Evolutionary conservation across 2,888 invertebrate genomes (phyloP).

Genomic region (Clunio marinus): DNA sequence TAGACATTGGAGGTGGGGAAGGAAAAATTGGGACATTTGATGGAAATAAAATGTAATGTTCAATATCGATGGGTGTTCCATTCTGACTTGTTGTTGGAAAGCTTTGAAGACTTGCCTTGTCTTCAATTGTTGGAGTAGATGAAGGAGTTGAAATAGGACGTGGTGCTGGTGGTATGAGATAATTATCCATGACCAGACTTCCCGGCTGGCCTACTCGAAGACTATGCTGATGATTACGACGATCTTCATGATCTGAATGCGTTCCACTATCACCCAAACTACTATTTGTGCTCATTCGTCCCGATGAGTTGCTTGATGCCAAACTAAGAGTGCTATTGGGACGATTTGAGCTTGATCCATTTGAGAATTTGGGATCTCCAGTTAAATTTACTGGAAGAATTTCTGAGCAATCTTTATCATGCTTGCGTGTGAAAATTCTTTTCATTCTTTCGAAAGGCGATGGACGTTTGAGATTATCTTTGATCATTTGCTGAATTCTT

Average conservation of each 20-base stretch:
- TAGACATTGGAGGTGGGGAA: constrained; percentile 12
- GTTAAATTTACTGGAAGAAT: constrained; percentile 40
- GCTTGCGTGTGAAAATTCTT: constrained; percentile 50
- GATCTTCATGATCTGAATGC: constrained; percentile 78
- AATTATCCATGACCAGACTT: constrained; percentile 55
- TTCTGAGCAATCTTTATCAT: not conserved
- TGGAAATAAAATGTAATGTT: constrained; percentile 51
- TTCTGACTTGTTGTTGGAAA: constrained; percentile 19
- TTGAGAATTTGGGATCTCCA: constrained; percentile 49
- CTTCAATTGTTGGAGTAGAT: constrained; percentile 48
- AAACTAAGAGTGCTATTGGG: constrained; percentile 66
- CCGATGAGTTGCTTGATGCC: constrained; percentile 68
- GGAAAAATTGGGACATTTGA: constrained; percentile 49
- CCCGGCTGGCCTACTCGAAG: constrained; percentile 48
- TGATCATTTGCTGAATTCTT: constrained; percentile 72
- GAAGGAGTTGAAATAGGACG: constrained; percentile 50
- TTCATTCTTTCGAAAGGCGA: constrained; percentile 75
- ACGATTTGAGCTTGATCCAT: constrained; percentile 51
- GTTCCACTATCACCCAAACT: constrained; percentile 78
- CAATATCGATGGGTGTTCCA: constrained; percentile 41
- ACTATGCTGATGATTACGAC: constrained; percentile 46
- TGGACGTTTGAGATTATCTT: constrained; percentile 68
- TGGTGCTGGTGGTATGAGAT: constrained; percentile 62
- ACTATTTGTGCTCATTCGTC: constrained; percentile 73
- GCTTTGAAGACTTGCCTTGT: constrained; percentile 45